Conservation (phyloP, 1,140 invertebrate genomes). For the Bombus superbus region DNA sequence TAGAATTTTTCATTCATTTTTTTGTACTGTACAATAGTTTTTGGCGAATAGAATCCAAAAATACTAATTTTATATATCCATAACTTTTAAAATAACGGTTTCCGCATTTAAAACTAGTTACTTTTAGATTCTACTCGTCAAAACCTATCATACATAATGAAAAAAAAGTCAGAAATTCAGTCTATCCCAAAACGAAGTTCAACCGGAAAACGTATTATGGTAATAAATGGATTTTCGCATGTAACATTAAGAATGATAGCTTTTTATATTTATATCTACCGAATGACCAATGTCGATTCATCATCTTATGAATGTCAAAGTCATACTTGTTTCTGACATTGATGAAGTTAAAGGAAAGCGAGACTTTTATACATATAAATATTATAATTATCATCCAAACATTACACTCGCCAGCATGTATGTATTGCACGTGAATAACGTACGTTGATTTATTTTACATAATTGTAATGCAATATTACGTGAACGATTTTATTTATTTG, state of each 20-base stretch:
- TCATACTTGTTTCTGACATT: background rate
- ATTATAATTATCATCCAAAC: constrained; percentile 6
- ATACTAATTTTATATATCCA: background rate
- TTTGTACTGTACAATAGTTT: background rate
- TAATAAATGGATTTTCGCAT: background rate
- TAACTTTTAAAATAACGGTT: background rate
- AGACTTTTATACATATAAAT: constrained; percentile 13
- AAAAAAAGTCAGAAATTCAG: background rate
- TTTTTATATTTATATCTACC: constrained; percentile 26
- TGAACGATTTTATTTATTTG: constrained; percentile 48
- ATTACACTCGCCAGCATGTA: background rate
- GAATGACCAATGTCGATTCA: background rate
- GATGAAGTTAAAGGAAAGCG: constrained; percentile 5
- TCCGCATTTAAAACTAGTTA: background rate
- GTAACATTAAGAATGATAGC: background rate
- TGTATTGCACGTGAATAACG: constrained; percentile 3
- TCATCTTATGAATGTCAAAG: background rate
- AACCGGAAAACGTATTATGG: too few relatives aligned
- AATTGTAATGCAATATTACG: constrained; percentile 31
- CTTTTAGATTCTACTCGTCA: background rate
- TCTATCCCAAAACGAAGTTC: background rate
- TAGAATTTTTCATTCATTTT: background rate
- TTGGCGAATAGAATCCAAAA: background rate
- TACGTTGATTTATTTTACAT: constrained; percentile 38
- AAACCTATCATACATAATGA: background rate